phyloP scores from a whole-genome alignment of 2,113 vertebrate genomes.

The Desmodus rotundus region DNA sequence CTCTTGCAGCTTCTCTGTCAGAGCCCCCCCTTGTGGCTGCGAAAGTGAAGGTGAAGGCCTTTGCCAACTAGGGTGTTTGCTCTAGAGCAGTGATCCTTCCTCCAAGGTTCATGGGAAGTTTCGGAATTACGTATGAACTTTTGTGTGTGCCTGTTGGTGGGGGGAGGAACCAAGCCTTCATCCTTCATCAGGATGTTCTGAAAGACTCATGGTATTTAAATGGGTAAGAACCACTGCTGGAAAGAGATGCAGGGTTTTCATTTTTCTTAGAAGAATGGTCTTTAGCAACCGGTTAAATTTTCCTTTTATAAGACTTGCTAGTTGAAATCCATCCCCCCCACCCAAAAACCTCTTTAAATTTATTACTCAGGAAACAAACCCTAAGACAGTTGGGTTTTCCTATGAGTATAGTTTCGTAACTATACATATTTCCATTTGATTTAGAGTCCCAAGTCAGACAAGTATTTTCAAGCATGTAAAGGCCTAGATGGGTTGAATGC shows the following conservation, averaged over 20 bases:
- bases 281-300: slow-evolving; percentile 11
- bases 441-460: not conserved
- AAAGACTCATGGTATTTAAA: not conserved
- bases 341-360: not conserved
- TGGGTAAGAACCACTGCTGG: not conserved
- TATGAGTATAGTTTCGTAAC: not conserved
- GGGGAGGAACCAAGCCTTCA: not conserved
- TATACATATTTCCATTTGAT: slow-evolving; percentile 18
- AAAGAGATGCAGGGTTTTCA: not conserved
- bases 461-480: not conserved
- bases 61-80: not conserved
- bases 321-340: not conserved
- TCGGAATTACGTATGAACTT: not conserved
- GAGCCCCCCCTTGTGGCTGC: rapidly evolving
- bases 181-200: not conserved
- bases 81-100: not conserved
- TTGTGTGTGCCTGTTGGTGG: not conserved
- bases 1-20: not conserved
- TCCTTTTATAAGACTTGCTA: slow-evolving; percentile 1
- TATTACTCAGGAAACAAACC: slow-evolving; percentile 29
- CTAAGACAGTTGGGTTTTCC: slow-evolving; percentile 8
- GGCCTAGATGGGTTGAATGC: not conserved
- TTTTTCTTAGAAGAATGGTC: not conserved
- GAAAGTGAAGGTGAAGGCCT: rapidly evolving
- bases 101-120: not conserved